Percentiles rank a stretch among this genome's conserved stretches.
Evolutionary conservation across 2,888 invertebrate genomes (phyloP).

Genomic region (Erebia palarica): DNA sequence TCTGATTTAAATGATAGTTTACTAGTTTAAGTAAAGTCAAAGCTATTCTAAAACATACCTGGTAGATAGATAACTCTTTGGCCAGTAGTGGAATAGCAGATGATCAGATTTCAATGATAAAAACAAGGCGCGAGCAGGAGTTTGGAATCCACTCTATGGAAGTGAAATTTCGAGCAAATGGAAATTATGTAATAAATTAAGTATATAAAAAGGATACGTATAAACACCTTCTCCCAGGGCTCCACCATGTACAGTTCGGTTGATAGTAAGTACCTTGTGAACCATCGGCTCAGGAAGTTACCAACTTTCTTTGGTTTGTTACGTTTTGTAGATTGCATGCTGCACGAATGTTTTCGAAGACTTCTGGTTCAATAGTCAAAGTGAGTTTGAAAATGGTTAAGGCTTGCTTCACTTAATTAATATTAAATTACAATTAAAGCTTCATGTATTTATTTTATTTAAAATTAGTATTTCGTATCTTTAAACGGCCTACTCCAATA

Average conservation of each 20-base stretch:
- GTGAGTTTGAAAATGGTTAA: not conserved
- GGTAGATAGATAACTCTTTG: no score
- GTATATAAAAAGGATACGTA: constrained; percentile 84
- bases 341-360: not conserved
- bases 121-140: no score
- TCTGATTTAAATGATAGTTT: no score
- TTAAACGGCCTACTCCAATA: no score
- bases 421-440: not conserved
- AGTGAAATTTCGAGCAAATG: not conserved
- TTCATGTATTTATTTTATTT: not conserved
- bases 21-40: no score
- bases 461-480: not conserved
- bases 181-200: no score
- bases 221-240: constrained; percentile 83
- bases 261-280: constrained; percentile 81
- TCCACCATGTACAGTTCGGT: constrained; percentile 86
- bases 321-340: constrained; percentile 43
- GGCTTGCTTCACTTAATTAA: not conserved
- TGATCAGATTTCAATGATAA: no score
- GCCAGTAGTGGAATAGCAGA: no score
- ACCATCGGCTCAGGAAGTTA: constrained; percentile 81
- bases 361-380: not conserved
- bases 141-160: no score
- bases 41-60: no score
- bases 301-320: constrained; percentile 57